Conservation (phyloP, 2,797 vertebrate species). For the Liasis olivaceus region DNA sequence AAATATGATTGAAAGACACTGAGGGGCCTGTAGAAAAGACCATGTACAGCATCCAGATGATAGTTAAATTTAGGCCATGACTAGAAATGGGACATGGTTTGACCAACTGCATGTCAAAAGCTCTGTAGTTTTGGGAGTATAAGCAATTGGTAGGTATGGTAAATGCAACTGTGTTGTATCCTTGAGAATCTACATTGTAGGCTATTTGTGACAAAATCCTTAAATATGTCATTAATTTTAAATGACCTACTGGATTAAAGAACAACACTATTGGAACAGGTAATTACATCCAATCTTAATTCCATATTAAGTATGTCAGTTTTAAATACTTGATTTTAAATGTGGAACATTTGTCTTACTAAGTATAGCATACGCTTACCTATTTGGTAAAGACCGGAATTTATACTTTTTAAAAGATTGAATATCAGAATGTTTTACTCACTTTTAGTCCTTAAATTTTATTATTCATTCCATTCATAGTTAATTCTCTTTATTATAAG, state of each 20-base stretch:
- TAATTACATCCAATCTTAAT: background rate
- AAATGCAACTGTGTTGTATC: background rate
- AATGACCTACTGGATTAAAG: background rate
- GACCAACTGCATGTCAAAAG: background rate
- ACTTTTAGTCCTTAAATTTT: background rate
- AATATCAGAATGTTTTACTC: background rate
- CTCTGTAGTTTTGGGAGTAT: background rate
- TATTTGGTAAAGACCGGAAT: background rate
- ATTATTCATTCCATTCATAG: background rate
- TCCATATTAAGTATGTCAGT: background rate
- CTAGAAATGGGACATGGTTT: background rate
- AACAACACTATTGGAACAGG: too few species aligned
- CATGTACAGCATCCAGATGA: background rate
- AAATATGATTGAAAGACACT: background rate
- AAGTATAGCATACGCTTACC: background rate
- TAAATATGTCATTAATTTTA: background rate
- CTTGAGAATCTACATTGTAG: background rate
- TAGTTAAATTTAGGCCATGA: background rate
- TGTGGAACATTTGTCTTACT: background rate
- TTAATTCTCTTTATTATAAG: background rate
- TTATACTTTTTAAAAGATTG: background rate
- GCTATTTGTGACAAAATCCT: background rate
- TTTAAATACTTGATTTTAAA: background rate
- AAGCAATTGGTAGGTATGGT: background rate
- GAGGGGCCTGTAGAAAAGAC: background rate